These are phyloP conservation scores for Taeniopygia guttata DNA, from an alignment of 2,797 vertebrate genomes.

Conservation along the genomic window DNA sequence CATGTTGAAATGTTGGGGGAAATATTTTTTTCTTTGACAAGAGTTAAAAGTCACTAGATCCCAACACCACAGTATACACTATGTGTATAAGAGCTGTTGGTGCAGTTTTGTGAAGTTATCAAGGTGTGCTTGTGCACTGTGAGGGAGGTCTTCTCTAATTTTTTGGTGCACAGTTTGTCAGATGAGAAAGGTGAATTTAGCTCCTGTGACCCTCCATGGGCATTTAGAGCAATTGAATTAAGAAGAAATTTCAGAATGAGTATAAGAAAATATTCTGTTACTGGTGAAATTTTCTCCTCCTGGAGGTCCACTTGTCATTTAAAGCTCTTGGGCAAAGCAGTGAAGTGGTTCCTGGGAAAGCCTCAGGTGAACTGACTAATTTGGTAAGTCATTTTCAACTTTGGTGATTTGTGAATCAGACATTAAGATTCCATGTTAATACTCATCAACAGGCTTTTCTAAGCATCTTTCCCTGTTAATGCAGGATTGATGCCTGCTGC, in stretches of 20 bases:
- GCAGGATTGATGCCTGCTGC: not conserved
- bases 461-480: not conserved
- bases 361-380: slow-evolving; percentile 34
- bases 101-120: not conserved
- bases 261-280: not conserved
- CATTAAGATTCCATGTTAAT: not conserved
- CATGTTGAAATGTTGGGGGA: not conserved
- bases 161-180: not conserved
- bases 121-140: not conserved
- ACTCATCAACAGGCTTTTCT: slow-evolving; percentile 10
- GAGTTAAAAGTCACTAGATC: not conserved
- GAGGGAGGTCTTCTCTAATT: not conserved
- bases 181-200: not conserved
- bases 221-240: not conserved
- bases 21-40: not conserved
- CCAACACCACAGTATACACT: not conserved
- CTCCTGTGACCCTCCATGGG: not conserved
- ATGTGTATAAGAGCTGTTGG: not conserved
- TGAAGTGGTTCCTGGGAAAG: not conserved
- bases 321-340: slow-evolving; percentile 4
- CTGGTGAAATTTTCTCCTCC: not conserved
- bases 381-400: slow-evolving; percentile 10
- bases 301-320: slow-evolving; percentile 29
- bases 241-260: not conserved
- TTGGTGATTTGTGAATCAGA: not conserved